Evolutionary conservation across 2,888 invertebrate genomes (phyloP), one percentile per base, ranked within the genome.

Genomic region (Argynnis bischoffii): DNA sequence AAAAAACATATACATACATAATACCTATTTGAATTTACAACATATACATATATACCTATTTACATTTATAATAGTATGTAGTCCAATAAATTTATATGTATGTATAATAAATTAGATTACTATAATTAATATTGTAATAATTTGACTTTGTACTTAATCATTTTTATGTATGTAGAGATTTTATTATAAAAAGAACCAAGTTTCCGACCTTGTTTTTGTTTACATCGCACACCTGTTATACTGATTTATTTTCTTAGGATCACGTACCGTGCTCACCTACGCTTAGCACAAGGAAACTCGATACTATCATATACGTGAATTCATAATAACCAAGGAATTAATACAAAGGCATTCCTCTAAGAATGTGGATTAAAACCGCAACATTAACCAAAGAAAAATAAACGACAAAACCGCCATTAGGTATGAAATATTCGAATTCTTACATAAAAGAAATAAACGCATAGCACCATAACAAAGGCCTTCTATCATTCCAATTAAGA

Each of bases 401-500:
- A 64, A 64, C 47, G 46, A 2, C 53, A 35, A 66, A 51, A 56
- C 16, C 8, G 35, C 15, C 26, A 41, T 21, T 54, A 54, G 2
- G 3, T 41, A 41, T 41, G 35, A 41, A 41, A 8, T 54, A 31
- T 4, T 18, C 31, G 18, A 54, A 51, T 51, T 50, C 16, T n/a
- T 18, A 16, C 21, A 14, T 16, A 1, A 57, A 21, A 26, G 15
- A 26, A 53, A 47, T 26, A 26, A 14, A 35, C 41, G 16, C 47
- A 35, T 16, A 50, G 18, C 47, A n/a, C 16, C 6, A 47, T 64
- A 53, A 55, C 55, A 63, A 63, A 65, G 61, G 16, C 53, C 61
- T 63, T 64, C 61, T 54, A 56, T 61, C 53, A 67, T 74, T 68
- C 72, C 68, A 69, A 71, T 59, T 63, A 69, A 65, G 59, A 59